Evolutionary conservation across 1,140 invertebrate genomes (phyloP).

Genomic region (Schlechtendalia chinensis): DNA sequence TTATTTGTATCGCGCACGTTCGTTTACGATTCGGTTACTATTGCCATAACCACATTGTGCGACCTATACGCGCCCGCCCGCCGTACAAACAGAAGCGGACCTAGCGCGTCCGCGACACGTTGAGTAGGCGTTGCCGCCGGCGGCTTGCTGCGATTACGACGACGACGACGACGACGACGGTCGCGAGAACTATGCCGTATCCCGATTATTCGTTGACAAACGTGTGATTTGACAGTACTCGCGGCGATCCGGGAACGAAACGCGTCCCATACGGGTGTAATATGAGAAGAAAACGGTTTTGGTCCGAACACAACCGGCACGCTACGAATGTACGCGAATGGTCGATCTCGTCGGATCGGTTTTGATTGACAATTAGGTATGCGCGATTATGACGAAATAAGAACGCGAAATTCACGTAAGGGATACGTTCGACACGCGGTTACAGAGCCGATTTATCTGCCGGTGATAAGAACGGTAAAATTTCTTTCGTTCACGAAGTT

Average conservation of each 20-base stretch:
- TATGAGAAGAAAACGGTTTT: too few species aligned
- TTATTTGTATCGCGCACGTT: neutral
- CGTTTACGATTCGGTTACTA: neutral
- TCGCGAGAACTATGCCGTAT: too few species aligned
- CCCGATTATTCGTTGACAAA: too few species aligned
- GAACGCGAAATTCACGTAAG: neutral
- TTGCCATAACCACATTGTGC: neutral
- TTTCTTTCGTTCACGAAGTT: neutral
- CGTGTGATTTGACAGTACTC: too few species aligned
- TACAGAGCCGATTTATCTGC: too few species aligned
- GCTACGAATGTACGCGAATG: neutral
- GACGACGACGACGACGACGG: too few species aligned
- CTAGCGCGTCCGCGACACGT: too few species aligned
- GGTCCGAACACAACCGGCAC: neutral
- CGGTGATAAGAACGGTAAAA: too few species aligned
- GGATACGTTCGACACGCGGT: neutral
- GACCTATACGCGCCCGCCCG: neutral
- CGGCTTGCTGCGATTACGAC: too few species aligned
- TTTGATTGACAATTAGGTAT: slow-evolving; percentile 9
- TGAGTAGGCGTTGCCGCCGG: slow-evolving; percentile 20
- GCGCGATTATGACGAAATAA: neutral
- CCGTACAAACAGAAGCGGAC: neutral
- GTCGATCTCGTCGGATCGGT: neutral
- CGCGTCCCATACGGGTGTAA: too few species aligned
- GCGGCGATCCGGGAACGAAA: too few species aligned